Evolutionary conservation across 1,140 invertebrate species (phyloP), one percentile per base, ranked within the genome.

Genomic region (Listronotus oregonensis): DNA sequence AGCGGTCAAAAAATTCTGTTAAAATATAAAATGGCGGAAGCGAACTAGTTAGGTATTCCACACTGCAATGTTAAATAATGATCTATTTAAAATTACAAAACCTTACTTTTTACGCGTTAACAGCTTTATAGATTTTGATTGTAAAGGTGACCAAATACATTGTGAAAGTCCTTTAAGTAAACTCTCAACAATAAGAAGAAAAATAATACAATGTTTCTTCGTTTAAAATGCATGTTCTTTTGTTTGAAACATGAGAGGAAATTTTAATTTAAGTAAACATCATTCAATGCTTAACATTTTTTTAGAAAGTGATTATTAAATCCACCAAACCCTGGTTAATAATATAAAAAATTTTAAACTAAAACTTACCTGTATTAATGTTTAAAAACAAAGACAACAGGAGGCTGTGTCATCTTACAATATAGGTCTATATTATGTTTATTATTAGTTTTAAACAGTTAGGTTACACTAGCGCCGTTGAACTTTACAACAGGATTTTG

Each of bases 371-470:
- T 34, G 32, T 34, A 34, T 34, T 34, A 34, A 34, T 34, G 9
- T 34, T 6, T 34, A 6, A 34, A 34, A 9, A 34, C 5, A 34
- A 34, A 34, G 9, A 34, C 5, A 34, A 34, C 32, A 6, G 32
- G 32, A 34, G 5, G 32, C 32, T 34, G 32, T 34, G 5, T 5
- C 32, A 34, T 34, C 32, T 34, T 34, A 34, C 5, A n/a, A n/a
- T n/a, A n/a, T 34, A 34, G 5, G 32, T 34, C 32, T 34, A 34
- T 34, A n/a, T n/a, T n/a, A 50, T 61, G 58, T 61, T 61, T 61
- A 61, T 61, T 61, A 61, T 61, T 61, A 61, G 47, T 50, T 27
- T 51, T 61, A 50, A 61, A 61, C 58, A 61, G 58, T 61, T 61
- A 61, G 50, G 47, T 44, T 21, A 15, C 58, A 27, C 42, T 32